Evolutionary conservation across 2,113 vertebrate genomes (phyloP).

Genomic region (Pelecanoides urinatrix): DNA sequence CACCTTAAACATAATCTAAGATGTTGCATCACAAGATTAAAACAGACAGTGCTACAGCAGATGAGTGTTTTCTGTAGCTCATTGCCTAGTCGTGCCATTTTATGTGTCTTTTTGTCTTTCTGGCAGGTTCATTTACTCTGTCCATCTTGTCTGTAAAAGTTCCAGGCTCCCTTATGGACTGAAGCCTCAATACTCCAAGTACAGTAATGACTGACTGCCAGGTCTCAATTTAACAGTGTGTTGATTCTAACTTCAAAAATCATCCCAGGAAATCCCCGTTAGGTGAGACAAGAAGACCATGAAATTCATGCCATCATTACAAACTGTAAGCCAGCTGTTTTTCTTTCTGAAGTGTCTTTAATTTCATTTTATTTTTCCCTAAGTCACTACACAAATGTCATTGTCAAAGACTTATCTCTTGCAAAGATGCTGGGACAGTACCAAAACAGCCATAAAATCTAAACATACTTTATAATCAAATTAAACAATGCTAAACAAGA

Average conservation of each 20-base stretch:
- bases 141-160: background rate
- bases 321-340: slow-evolving; percentile 5
- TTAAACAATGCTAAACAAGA: slow-evolving; percentile 33
- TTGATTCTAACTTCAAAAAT: background rate
- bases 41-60: background rate
- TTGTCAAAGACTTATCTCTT: slow-evolving; percentile 4
- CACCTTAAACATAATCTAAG: background rate
- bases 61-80: background rate
- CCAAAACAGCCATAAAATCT: slow-evolving; percentile 6
- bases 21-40: background rate
- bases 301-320: background rate
- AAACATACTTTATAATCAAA: slow-evolving; percentile 44
- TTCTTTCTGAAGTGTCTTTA: slow-evolving; percentile 2
- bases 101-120: background rate
- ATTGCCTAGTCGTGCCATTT: background rate
- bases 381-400: slow-evolving; percentile 5
- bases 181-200: background rate
- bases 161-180: background rate
- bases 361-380: slow-evolving; percentile 7
- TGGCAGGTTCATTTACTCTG: background rate
- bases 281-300: background rate
- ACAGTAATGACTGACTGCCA: background rate
- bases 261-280: background rate
- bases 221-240: background rate
- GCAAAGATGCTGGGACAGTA: background rate